Conservation (phyloP, 2,797 vertebrate species). For the Psittacula echo region DNA sequence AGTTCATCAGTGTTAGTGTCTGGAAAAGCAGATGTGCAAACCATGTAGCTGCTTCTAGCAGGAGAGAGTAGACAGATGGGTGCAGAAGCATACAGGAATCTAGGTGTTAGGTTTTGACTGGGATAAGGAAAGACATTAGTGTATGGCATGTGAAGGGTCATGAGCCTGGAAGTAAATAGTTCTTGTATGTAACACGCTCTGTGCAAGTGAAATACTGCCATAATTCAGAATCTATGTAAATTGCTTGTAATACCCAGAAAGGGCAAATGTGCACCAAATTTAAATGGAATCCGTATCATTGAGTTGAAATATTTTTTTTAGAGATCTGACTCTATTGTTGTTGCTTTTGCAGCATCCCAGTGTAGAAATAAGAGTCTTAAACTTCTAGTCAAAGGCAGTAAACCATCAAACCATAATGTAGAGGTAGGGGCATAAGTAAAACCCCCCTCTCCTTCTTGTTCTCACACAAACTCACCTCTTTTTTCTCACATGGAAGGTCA, state of each 20-base stretch:
- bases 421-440: neutral
- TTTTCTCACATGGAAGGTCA: neutral
- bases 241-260: neutral
- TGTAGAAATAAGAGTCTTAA: neutral
- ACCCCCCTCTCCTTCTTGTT: fast-evolving
- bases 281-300: neutral
- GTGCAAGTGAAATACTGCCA: neutral
- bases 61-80: neutral
- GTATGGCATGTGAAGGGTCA: neutral
- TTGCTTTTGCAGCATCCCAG: neutral
- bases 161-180: neutral
- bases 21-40: neutral
- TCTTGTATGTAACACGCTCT: neutral
- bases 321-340: neutral
- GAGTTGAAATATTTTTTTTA: neutral
- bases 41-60: neutral
- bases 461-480: neutral
- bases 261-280: neutral
- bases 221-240: neutral
- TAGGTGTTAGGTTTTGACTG: neutral
- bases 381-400: neutral
- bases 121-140: neutral
- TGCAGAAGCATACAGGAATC: neutral
- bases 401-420: neutral
- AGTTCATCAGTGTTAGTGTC: neutral